Evolutionary conservation across 2,888 invertebrate genomes (phyloP).

Genomic region (Phaedon cochleariae): DNA sequence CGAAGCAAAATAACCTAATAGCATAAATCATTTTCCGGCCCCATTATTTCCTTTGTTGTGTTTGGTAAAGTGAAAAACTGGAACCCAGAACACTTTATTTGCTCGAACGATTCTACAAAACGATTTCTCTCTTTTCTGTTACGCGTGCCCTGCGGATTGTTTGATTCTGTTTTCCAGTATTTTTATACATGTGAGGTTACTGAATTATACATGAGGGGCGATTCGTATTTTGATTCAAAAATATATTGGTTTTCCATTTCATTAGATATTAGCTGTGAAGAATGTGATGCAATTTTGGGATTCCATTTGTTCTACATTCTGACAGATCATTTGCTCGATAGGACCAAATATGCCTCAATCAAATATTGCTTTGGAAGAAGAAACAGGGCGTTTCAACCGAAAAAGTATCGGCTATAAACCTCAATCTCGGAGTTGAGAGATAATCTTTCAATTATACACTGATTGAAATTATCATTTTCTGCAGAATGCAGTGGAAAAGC

Average conservation of each 20-base stretch:
- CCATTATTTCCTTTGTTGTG: slow-evolving; percentile 40
- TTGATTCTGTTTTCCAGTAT: slow-evolving; percentile 19
- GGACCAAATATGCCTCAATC: no score
- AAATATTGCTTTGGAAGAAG: no score
- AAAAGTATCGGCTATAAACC: no score
- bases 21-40: slow-evolving; percentile 46
- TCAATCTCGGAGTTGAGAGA: no score
- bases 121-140: slow-evolving; percentile 21
- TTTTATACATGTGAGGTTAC: slow-evolving; percentile 13
- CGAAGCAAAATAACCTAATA: slow-evolving; percentile 46
- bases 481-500: no score
- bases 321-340: no score
- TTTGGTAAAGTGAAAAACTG: slow-evolving; percentile 37
- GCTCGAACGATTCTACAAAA: slow-evolving; percentile 28
- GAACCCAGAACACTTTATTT: slow-evolving; percentile 36
- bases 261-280: no score
- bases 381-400: no score
- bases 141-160: slow-evolving; percentile 22
- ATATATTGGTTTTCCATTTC: slow-evolving; percentile 5
- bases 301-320: no score
- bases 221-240: slow-evolving; percentile 1
- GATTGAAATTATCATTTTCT: no score
- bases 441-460: no score
- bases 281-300: no score
- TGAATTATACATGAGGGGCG: slow-evolving; percentile 18